A percentile compares a stretch with the other conserved stretches of the same genome.
These are phyloP conservation scores for Acanthoscelides obtectus DNA, from an alignment of 2,888 invertebrate species.

Conservation along the genomic window DNA sequence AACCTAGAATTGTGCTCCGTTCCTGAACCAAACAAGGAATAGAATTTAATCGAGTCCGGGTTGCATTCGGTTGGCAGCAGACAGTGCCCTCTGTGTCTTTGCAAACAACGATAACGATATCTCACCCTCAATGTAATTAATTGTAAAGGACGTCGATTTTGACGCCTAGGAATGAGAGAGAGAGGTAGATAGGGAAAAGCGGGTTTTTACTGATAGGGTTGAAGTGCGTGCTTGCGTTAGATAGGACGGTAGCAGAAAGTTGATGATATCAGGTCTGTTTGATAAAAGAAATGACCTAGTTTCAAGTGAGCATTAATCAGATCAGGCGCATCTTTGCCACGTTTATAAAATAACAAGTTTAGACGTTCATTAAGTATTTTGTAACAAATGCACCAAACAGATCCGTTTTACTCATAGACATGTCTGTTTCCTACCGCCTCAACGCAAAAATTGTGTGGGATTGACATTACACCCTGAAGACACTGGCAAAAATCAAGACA, in stretches of 20 bases:
- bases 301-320: no score
- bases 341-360: no score
- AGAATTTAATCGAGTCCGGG: slow-evolving; percentile 1
- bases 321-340: no score
- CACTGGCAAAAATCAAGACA: no score
- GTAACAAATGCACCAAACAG: no score
- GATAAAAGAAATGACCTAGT: no score
- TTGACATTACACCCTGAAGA: no score
- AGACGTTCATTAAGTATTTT: no score
- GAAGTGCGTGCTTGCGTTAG: neutral
- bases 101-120: slow-evolving; percentile 15
- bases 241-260: neutral
- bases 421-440: no score
- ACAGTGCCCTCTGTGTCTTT: slow-evolving; percentile 7
- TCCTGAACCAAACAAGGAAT: neutral
- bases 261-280: neutral
- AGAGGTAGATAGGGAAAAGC: neutral
- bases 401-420: no score
- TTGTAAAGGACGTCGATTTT: neutral
- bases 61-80: slow-evolving; percentile 2
- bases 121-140: neutral
- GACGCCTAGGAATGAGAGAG: neutral
- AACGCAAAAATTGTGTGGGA: no score
- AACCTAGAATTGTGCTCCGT: neutral
- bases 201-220: neutral